Conservation (phyloP, 1,140 invertebrate genomes). For the Aphelinus certus region DNA sequence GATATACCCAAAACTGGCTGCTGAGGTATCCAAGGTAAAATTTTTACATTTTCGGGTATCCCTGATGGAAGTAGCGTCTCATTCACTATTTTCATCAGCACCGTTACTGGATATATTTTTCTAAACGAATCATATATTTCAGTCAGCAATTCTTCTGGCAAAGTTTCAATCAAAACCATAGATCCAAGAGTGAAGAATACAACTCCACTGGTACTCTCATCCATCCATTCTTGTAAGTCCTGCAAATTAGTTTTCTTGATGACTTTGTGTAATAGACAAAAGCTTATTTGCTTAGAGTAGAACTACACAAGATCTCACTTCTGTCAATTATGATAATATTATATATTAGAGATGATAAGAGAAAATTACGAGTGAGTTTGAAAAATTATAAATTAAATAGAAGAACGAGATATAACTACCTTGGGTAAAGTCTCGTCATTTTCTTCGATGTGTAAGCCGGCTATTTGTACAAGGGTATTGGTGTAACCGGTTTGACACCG, state of each 20-base stretch:
- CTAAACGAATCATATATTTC: conserved; percentile 39
- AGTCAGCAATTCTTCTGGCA: conserved; percentile 61
- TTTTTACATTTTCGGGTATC: conserved; percentile 69
- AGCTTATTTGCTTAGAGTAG: not conserved
- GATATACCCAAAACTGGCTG: conserved; percentile 68
- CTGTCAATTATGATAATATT: not conserved
- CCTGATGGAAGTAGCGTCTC: conserved; percentile 45
- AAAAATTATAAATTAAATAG: too few species aligned
- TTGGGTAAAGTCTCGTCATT: conserved; percentile 23
- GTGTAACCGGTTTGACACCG: conserved; percentile 51
- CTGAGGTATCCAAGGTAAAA: conserved; percentile 72
- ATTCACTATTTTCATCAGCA: conserved; percentile 43
- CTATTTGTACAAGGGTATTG: conserved; percentile 60
- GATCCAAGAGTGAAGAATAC: conserved; percentile 78
- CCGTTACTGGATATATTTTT: conserved; percentile 41
- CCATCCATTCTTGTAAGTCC: conserved; percentile 74
- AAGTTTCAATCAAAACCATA: conserved; percentile 68
- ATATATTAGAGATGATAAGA: too few species aligned
- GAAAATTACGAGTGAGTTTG: too few species aligned
- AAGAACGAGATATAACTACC: not conserved
- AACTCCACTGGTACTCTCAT: conserved; percentile 72
- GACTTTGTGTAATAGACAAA: not conserved
- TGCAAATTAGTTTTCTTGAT: conserved; percentile 44
- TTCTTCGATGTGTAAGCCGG: conserved; percentile 57
- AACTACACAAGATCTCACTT: not conserved